Percentiles rank a stretch among this genome's conserved stretches.
Evolutionary conservation across 2,113 vertebrate species (phyloP).

Genomic region (Genyomyrus donnyi): DNA sequence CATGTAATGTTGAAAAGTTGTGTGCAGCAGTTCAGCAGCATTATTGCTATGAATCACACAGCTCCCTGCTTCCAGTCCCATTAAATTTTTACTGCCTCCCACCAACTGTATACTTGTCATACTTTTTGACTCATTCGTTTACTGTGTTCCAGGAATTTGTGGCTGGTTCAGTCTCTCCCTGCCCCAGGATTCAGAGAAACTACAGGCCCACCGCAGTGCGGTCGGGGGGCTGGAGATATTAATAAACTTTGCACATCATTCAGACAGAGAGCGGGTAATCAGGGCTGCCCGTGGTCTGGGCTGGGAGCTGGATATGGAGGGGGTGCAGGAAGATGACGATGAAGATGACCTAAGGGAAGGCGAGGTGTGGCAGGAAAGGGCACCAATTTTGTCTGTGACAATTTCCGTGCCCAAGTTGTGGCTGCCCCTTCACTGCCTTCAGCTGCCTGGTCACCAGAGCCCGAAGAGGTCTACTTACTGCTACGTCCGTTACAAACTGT

Average conservation of each 20-base stretch:
- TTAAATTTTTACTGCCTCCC: neutral
- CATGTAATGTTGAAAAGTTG: neutral
- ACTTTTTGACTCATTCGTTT: neutral
- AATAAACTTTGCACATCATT: conserved; percentile 65
- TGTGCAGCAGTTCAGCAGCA: neutral
- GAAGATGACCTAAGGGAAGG: conserved; percentile 21
- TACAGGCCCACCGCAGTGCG: conserved; percentile 42
- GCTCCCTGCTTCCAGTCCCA: neutral
- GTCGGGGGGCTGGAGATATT: conserved; percentile 83
- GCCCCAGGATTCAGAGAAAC: conserved; percentile 40
- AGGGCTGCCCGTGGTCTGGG: conserved; percentile 68
- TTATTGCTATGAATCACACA: neutral
- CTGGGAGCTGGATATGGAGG: conserved; percentile 56
- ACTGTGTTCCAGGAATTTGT: conserved; percentile 66
- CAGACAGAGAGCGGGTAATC: conserved; percentile 72
- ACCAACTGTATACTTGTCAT: neutral
- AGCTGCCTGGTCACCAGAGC: conserved; percentile 62
- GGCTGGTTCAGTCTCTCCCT: conserved; percentile 80
- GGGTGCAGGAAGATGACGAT: conserved; percentile 24
- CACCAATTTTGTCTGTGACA: conserved; percentile 44
- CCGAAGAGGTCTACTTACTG: conserved; percentile 67
- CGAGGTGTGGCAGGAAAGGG: conserved; percentile 21
- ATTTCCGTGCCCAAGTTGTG: conserved; percentile 72
- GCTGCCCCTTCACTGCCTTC: conserved; percentile 73
- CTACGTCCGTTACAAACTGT: conserved; percentile 86